Evolutionary conservation across 2,113 vertebrate genomes (phyloP).

Genomic region (Deroptyus accipitrinus): DNA sequence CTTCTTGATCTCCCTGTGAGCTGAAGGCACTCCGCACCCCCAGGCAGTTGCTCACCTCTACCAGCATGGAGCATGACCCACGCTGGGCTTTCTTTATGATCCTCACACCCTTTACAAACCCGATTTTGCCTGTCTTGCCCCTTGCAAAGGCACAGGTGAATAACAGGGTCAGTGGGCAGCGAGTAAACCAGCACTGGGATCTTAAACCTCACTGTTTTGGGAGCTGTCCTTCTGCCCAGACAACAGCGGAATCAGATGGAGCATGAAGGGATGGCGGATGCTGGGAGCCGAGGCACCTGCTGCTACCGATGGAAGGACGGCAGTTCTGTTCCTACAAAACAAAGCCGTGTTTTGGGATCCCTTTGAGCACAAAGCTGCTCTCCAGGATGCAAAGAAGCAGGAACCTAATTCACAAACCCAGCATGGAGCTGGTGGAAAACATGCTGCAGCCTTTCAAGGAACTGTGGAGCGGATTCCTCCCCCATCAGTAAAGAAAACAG

Average conservation of each 20-base stretch:
- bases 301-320: rapidly evolving
- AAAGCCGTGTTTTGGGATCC: neutral
- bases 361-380: neutral
- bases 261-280: rapidly evolving
- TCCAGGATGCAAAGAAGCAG: constrained; percentile 30
- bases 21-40: neutral
- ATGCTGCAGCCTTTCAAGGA: constrained; percentile 17
- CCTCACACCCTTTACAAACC: neutral
- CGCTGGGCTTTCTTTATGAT: neutral
- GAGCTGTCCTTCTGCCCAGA: neutral
- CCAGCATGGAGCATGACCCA: neutral
- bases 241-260: rapidly evolving
- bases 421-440: constrained; percentile 51
- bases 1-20: neutral
- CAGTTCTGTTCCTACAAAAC: neutral
- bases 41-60: neutral
- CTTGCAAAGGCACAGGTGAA: neutral
- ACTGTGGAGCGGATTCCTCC: neutral
- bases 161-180: rapidly evolving
- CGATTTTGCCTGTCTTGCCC: neutral
- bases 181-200: too few species aligned
- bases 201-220: neutral
- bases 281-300: neutral
- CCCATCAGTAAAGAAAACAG: constrained; percentile 79
- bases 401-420: neutral